Base-by-base conservation (phyloP, 2,888 invertebrate genomes). In the Pteria penguin region DNA sequence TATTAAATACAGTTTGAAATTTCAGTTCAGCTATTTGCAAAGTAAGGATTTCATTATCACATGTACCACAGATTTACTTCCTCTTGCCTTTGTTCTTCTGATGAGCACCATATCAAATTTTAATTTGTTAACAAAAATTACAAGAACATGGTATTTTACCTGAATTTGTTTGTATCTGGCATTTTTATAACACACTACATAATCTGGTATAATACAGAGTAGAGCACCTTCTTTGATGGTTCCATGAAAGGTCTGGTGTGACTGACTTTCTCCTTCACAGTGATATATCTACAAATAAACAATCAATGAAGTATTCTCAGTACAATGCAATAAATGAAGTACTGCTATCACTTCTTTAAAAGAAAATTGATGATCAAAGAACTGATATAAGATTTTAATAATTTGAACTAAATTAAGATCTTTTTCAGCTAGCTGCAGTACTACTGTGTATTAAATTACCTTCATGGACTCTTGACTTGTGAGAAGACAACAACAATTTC, bases 381-480 rank as follows among this genome's bases (percentile, higher is more conserved):
- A 58, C 60, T 22, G 26, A n/a, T 24, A 14, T 57, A 8, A 11
- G 45, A 11, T 45, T 8, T 8, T 14, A 45, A 45, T 14, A 11
- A 8, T 45, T 8, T 45, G 45, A 45, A 14, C 14, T n/a, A n/a
- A n/a, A n/a, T n/a, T n/a, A n/a, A n/a, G n/a, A n/a, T n/a, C n/a
- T n/a, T n/a, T n/a, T n/a, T n/a, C n/a, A n/a, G n/a, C n/a, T n/a
- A n/a, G n/a, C n/a, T n/a, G n/a, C n/a, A n/a, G n/a, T n/a, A n/a
- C n/a, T n/a, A n/a, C n/a, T n/a, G n/a, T n/a, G n/a, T n/a, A n/a
- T n/a, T n/a, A n/a, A n/a, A n/a, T n/a, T n/a, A n/a, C 88, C 84
- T 88, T 88, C 33, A 86, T 85, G 8, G 87, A 86, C 60, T 87
- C 87, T 76, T 87, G 87, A 29, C 84, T 86, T 33, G 87, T 86